Conservation (phyloP, 2,113 vertebrate species). For the Polypterus bichir region DNA sequence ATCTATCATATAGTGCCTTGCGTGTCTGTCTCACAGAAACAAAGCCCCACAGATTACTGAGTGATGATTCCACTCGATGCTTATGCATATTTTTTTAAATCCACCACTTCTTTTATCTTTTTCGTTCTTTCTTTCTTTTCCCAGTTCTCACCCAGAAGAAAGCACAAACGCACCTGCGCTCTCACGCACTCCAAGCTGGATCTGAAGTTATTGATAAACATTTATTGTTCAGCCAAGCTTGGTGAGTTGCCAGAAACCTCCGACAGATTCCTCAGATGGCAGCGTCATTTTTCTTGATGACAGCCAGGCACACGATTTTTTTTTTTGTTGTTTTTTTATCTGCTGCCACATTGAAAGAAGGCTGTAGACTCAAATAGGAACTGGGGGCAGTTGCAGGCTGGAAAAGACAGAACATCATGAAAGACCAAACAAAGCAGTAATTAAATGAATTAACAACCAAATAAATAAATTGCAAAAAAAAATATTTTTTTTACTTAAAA, state of each 20-base stretch:
- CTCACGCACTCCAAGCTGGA: constrained; percentile 22
- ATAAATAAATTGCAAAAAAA: neutral
- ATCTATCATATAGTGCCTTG: too few species aligned
- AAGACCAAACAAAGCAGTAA: neutral
- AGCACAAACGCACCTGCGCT: too few species aligned
- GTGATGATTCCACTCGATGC: too few species aligned
- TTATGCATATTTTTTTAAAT: too few species aligned
- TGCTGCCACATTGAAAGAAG: too few species aligned
- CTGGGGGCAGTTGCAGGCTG: constrained; percentile 2
- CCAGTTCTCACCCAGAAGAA: too few species aligned
- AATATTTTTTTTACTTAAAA: neutral
- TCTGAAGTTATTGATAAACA: constrained; percentile 43
- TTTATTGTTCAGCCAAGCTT: constrained; percentile 38
- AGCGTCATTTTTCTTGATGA: constrained; percentile 59
- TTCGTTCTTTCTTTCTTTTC: too few species aligned
- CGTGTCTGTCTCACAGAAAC: too few species aligned
- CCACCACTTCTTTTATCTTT: too few species aligned
- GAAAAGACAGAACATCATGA: neutral
- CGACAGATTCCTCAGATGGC: constrained; percentile 41
- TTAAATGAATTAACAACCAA: neutral
- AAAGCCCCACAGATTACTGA: too few species aligned
- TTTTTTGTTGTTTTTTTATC: constrained; percentile 15
- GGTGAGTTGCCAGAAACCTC: constrained; percentile 41
- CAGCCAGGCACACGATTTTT: constrained; percentile 21
- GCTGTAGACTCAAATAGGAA: too few species aligned